These are phyloP conservation scores for Scleropages formosus DNA, from an alignment of 2,797 vertebrate genomes.

Conservation along the genomic window DNA sequence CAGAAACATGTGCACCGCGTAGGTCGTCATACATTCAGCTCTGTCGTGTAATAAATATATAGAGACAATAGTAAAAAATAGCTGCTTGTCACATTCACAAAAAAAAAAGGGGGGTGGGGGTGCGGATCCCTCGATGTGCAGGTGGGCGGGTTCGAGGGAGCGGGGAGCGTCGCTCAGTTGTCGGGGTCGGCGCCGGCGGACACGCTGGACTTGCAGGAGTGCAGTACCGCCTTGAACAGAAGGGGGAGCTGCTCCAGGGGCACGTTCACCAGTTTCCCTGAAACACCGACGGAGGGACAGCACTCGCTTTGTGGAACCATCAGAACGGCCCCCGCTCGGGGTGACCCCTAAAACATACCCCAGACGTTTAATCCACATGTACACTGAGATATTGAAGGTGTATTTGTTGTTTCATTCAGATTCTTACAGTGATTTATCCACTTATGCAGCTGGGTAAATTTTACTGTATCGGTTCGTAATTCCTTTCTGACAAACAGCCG, in stretches of 20 bases:
- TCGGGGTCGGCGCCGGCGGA: conserved; percentile 59
- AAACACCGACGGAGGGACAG: conserved; percentile 16
- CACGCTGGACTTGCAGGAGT: conserved; percentile 92
- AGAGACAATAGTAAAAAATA: conserved; percentile 77
- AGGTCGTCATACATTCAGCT: conserved; percentile 99
- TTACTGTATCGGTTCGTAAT: too few relatives aligned
- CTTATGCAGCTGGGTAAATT: too few relatives aligned
- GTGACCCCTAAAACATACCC: too few relatives aligned
- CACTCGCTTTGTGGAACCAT: background rate
- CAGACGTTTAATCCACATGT: too few relatives aligned
- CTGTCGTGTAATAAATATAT: conserved; percentile 99
- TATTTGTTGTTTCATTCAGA: too few relatives aligned
- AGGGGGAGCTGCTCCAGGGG: conserved; percentile 96
- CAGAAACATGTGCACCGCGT: conserved; percentile 94
- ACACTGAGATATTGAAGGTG: too few relatives aligned
- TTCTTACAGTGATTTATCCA: too few relatives aligned
- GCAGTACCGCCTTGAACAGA: conserved; percentile 96
- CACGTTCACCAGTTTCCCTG: conserved; percentile 96
- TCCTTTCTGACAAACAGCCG: too few relatives aligned
- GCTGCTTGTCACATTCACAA: conserved; percentile 84
- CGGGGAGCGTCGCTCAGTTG: conserved; percentile 59
- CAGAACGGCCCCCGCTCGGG: too few relatives aligned
- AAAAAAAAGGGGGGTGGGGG: conserved; percentile 57
- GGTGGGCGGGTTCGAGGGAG: conserved; percentile 30
- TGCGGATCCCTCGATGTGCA: conserved; percentile 27